Percentiles rank a stretch among this genome's conserved stretches.
phyloP scores from a whole-genome alignment of 2,113 vertebrate genomes.

The Gnathonemus longibarbis region DNA sequence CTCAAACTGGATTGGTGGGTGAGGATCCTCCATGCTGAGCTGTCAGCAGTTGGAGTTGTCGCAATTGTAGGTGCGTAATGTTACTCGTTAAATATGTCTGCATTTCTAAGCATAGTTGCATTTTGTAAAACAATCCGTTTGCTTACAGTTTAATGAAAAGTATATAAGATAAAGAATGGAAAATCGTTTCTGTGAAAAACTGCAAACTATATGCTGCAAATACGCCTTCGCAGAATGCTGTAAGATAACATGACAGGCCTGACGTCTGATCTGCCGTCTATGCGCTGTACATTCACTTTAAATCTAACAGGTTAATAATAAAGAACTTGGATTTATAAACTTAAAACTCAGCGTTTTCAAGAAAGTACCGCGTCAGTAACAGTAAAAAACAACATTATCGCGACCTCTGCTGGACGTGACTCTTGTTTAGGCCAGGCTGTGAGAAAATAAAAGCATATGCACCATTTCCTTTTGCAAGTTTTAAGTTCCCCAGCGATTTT shows the following conservation, averaged over 20 bases:
- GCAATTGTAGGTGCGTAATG: background rate
- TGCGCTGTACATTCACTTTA: background rate
- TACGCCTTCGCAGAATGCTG: background rate
- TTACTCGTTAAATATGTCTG: background rate
- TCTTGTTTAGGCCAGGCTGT: background rate
- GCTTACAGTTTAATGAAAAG: background rate
- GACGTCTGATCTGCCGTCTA: background rate
- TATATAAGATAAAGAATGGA: background rate
- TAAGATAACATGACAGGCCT: background rate
- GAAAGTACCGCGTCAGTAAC: conserved; percentile 22
- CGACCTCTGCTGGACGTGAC: conserved; percentile 45
- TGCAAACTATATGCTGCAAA: background rate
- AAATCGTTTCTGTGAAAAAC: background rate
- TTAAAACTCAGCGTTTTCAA: conserved; percentile 35
- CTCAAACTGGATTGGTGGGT: conserved; percentile 4
- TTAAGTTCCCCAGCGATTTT: background rate
- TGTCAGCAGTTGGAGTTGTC: background rate
- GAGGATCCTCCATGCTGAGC: background rate
- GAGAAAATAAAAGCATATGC: background rate
- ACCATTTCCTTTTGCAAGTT: background rate
- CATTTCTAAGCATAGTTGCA: background rate
- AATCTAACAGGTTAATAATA: background rate
- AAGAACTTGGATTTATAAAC: background rate
- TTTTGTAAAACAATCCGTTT: background rate
- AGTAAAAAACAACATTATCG: conserved; percentile 17